A percentile compares a stretch with the other conserved stretches of the same genome.
These are phyloP conservation scores for Syndactyla subalaris DNA, from an alignment of 2,797 vertebrate species.

Conservation along the genomic window DNA sequence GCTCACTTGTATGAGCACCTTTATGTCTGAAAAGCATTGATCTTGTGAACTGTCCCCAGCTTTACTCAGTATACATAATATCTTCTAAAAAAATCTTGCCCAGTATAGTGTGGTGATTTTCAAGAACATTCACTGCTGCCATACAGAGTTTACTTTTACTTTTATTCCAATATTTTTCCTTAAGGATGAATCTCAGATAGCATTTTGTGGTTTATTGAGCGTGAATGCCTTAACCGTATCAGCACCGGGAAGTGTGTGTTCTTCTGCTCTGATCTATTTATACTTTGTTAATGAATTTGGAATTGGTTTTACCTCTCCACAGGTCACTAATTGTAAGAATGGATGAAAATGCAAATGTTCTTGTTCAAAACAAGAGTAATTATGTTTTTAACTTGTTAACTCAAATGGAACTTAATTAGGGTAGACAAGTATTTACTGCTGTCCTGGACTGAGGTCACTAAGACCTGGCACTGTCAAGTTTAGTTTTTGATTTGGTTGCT, in stretches of 20 bases:
- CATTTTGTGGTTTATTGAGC: background rate
- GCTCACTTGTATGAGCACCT: background rate
- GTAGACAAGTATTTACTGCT: constrained; percentile 34
- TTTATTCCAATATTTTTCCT: background rate
- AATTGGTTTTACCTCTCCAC: background rate
- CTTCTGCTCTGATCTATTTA: background rate
- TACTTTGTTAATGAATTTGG: background rate
- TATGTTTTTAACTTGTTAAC: background rate
- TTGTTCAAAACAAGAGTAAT: background rate
- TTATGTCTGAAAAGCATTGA: background rate
- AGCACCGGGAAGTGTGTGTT: background rate
- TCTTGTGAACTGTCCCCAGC: background rate
- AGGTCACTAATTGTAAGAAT: background rate
- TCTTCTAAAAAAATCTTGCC: background rate
- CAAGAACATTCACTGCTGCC: background rate
- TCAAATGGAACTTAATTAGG: background rate
- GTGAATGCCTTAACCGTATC: background rate
- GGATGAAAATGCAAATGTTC: constrained; percentile 19
- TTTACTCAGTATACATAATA: background rate
- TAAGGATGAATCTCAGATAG: background rate
- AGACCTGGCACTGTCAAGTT: constrained; percentile 37
- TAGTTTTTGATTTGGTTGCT: constrained; percentile 15
- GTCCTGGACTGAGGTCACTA: constrained; percentile 33
- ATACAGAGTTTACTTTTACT: background rate
- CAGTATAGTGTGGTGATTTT: background rate